Conservation (phyloP, 2,888 invertebrate genomes). For the Leptinotarsa juncta region DNA sequence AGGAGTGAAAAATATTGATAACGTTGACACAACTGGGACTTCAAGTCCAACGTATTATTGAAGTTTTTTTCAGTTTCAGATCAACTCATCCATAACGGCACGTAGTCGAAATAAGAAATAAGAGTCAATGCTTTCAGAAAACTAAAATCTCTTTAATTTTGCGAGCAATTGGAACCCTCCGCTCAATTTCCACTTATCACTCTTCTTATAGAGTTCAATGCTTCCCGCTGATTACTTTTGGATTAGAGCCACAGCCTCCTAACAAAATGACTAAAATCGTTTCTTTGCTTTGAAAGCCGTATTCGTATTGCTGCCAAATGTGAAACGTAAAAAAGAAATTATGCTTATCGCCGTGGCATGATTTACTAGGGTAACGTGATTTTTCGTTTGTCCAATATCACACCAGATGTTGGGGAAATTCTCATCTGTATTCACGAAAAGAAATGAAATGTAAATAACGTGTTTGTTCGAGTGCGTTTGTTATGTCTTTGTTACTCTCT, state of each 20-base stretch:
- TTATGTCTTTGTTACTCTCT: not conserved
- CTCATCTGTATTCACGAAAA: not conserved
- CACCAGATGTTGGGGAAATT: conserved; percentile 10
- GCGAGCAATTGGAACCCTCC: not conserved
- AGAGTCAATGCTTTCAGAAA: not conserved
- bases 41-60: too few relatives aligned
- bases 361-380: conserved; percentile 6
- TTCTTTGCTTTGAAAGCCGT: not conserved
- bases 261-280: conserved; percentile 15
- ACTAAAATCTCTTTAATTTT: not conserved
- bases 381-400: conserved; percentile 1
- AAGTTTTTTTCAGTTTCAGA: too few relatives aligned
- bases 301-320: conserved; percentile 15
- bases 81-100: too few relatives aligned
- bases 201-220: conserved; percentile 18
- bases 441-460: not conserved
- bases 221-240: conserved; percentile 18
- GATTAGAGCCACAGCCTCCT: conserved; percentile 13
- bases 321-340: conserved; percentile 13
- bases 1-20: too few relatives aligned
- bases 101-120: too few relatives aligned
- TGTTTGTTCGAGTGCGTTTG: not conserved
- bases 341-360: conserved; percentile 11
- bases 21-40: too few relatives aligned
- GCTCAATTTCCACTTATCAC: conserved; percentile 5